Evolutionary conservation across 2,113 vertebrate species (phyloP), one percentile per base, ranked within the genome.

Genomic region (Reinhardtius hippoglossoides): DNA sequence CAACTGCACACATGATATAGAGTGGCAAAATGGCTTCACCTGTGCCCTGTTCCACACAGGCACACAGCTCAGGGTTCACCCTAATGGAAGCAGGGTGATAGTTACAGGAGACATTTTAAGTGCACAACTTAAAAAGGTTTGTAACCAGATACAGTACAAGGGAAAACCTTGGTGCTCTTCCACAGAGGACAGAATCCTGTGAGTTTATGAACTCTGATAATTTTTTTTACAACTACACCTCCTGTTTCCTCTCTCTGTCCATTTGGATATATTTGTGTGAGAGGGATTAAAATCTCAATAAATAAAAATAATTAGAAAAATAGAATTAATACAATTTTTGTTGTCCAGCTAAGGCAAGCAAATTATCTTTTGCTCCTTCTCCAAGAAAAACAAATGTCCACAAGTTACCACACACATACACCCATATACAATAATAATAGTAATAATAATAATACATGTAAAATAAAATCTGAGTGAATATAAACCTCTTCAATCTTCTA

Each of bases 31-130:
- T 74, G 80, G 69, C 88, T 75, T 92, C 83, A 87, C 85, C 80
- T 90, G 70, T 82, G 82, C 71, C 54, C 82, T 64, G 23, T 56
- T 85, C 55, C 77, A 62, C 84, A 79, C 66, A 85, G 50, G 72
- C 74, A 54, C 31, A 64, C 75, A 48, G 67, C 76, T 77, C 58
- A 20, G 56, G 60, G 86, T 89, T 86, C 61, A 63, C 48, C 57
- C 44, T 79, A 88, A 90, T 91, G 71, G 82, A 90, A 88, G 76
- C 75, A 74, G 76, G 76, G 85, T 72, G 24, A 65, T 93, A 86
- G 87, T 86, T 92, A 75, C 84, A 87, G 88, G 83, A 91, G 88
- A 93, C 90, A 76, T 87, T 90, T 92, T 90, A 92, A 92, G 87
- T 88, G 85, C 83, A 81, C 76, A 75, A 71, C 91, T 89, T 91